These are phyloP conservation scores for Calliphora vicina DNA, from an alignment of 1,140 invertebrate species.

Conservation along the genomic window DNA sequence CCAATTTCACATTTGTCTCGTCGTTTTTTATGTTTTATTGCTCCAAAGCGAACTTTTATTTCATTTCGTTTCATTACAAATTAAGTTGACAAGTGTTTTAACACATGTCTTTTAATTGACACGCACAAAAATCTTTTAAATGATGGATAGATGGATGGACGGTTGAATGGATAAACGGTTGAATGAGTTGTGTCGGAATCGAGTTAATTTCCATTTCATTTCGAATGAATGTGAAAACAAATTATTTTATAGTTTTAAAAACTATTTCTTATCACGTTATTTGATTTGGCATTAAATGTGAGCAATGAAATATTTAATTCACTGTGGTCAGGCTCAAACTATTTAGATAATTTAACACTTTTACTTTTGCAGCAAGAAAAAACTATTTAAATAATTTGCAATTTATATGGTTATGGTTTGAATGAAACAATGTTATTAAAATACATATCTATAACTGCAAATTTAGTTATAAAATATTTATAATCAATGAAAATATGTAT, in stretches of 20 bases:
- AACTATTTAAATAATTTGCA: too few species aligned
- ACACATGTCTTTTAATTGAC: slow-evolving; percentile 5
- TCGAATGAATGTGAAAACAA: too few species aligned
- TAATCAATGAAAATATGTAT: too few species aligned
- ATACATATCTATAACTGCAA: too few species aligned
- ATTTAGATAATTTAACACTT: too few species aligned
- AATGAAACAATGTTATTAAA: too few species aligned
- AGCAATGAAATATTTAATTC: not conserved
- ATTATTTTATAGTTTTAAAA: not conserved
- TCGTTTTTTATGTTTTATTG: not conserved
- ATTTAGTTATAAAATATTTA: too few species aligned
- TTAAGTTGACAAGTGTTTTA: not conserved
- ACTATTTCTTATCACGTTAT: slow-evolving; percentile 9
- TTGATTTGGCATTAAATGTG: slow-evolving; percentile 10
- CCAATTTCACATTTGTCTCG: not conserved
- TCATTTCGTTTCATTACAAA: not conserved
- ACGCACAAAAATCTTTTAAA: slow-evolving; percentile 10
- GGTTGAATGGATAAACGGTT: not conserved
- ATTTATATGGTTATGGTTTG: too few species aligned
- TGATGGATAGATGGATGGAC: not conserved
- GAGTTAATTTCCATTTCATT: not conserved
- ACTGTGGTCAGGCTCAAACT: too few species aligned
- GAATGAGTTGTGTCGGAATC: not conserved
- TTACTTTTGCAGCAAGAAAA: too few species aligned
- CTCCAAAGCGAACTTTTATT: not conserved